Evolutionary conservation across 2,888 invertebrate genomes (phyloP), one percentile per base, ranked within the genome.

Genomic region (Sarcophaga caerulescens): DNA sequence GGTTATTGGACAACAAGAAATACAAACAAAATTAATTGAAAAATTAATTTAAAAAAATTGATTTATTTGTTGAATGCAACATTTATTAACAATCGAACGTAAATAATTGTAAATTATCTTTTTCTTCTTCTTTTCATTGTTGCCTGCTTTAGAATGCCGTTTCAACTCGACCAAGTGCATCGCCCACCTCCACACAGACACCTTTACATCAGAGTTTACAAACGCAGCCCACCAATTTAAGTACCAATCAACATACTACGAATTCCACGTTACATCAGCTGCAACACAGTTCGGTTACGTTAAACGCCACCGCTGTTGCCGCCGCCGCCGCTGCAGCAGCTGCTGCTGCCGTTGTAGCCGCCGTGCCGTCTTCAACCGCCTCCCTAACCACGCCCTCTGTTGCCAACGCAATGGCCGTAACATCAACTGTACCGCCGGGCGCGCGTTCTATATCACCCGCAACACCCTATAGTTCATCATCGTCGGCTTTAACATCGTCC

Each of bases 81-180:
- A 21, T 57, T 47, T 44, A 45, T n/a, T 60, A 35, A 47, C 52
- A 62, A 68, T 21, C 4, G 17, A 66, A 78, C 35, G 62, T 52
- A 47, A 75, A 25, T 47, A 21, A 23, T 47, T 81, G 44, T 70
- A 70, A 25, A 71, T 35, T 59, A 69, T 12, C 52, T 65, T 47
- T 74, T 65, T 74, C 47, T 60, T 85, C n/a, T n/a, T n/a, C n/a
- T n/a, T n/a, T n/a, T n/a, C n/a, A n/a, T 68, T 68, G 44, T 62
- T 70, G 1, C 68, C 90, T 90, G 4, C 89, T 52, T 52, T 52
- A 93, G 93, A 93, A 93, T 94, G 93, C 93, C 91, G 95, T 95
- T 94, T 95, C 96, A 94, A 96, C 96, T 95, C 95, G 95, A 94
- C 94, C 94, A 92, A 95, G 95, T 94, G 95, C 95, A 93, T 95